Conservation (phyloP, 2,888 invertebrate species). For the Drosophila nigricruria region DNA sequence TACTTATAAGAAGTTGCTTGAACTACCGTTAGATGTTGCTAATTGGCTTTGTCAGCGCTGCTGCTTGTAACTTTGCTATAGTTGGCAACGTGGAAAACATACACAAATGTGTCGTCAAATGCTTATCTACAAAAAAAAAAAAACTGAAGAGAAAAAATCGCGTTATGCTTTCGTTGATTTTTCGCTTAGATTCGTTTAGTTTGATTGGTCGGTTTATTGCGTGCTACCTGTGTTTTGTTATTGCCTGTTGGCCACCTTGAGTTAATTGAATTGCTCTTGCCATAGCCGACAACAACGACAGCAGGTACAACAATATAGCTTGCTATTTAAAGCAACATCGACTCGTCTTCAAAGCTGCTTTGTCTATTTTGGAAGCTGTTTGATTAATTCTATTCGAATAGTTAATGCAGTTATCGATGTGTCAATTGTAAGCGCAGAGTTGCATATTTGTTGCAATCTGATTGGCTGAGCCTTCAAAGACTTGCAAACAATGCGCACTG, state of each 20-base stretch:
- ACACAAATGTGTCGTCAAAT: slow-evolving; percentile 32
- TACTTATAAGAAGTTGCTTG: slow-evolving; percentile 70
- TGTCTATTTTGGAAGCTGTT: slow-evolving; percentile 20
- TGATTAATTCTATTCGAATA: slow-evolving; percentile 17
- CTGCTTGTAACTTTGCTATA: slow-evolving; percentile 39
- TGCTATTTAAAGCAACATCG: slow-evolving; percentile 26
- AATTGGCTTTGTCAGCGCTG: slow-evolving; percentile 65
- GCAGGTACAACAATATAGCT: slow-evolving; percentile 15
- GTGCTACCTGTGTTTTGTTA: slow-evolving; percentile 57
- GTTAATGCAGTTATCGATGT: slow-evolving; percentile 23
- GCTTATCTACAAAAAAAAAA: slow-evolving; percentile 40
- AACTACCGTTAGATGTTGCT: slow-evolving; percentile 69
- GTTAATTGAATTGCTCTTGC: slow-evolving; percentile 54
- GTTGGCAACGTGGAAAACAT: slow-evolving; percentile 51
- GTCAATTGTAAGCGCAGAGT: slow-evolving; percentile 23
- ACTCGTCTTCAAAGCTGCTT: slow-evolving; percentile 4
- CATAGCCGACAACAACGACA: slow-evolving; percentile 27
- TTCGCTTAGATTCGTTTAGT: slow-evolving; percentile 39
- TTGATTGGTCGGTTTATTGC: slow-evolving; percentile 52
- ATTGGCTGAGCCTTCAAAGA: slow-evolving; percentile 15
- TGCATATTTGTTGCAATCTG: slow-evolving; percentile 19
- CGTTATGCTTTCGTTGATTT: slow-evolving; percentile 46
- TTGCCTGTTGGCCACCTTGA: slow-evolving; percentile 54
- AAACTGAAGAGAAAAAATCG: slow-evolving; percentile 12
- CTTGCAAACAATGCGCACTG: slow-evolving; percentile 33